Evolutionary conservation across 2,113 vertebrate species (phyloP).

Genomic region (Melierax canorus): DNA sequence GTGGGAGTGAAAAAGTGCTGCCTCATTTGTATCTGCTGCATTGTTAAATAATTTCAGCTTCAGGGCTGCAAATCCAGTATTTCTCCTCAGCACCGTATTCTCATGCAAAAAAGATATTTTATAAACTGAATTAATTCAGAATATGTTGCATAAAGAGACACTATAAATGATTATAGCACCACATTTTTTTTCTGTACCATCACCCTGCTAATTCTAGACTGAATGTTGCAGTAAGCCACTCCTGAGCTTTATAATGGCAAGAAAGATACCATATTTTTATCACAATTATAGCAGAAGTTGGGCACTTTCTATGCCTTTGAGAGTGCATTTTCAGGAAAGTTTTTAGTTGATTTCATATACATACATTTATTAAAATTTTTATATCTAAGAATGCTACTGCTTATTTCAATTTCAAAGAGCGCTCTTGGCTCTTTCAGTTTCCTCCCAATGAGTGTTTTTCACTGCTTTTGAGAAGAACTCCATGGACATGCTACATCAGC

Average conservation of each 20-base stretch:
- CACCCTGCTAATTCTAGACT: not conserved
- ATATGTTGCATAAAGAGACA: not conserved
- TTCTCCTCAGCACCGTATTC: not conserved
- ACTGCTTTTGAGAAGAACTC: not conserved
- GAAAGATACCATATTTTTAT: not conserved
- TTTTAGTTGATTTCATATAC: not conserved
- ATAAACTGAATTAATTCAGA: conserved; percentile 21
- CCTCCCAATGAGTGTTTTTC: not conserved
- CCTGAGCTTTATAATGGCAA: not conserved
- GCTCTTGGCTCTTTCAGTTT: not conserved
- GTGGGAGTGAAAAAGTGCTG: conserved; percentile 38
- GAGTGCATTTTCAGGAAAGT: not conserved
- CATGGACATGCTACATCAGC: not conserved
- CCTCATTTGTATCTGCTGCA: conserved; percentile 32
- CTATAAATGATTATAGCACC: not conserved
- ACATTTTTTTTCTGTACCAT: not conserved
- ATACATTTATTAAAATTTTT: not conserved
- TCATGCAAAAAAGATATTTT: not conserved
- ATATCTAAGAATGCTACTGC: not conserved
- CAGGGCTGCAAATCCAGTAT: not conserved
- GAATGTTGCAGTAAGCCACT: not conserved
- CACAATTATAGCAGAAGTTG: not conserved
- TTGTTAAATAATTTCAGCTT: conserved; percentile 35
- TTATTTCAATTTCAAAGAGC: not conserved
- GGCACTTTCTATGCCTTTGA: not conserved